Conservation (phyloP, 92 coral and sea anemone species). For the Epizoanthus rinbou region DNA sequence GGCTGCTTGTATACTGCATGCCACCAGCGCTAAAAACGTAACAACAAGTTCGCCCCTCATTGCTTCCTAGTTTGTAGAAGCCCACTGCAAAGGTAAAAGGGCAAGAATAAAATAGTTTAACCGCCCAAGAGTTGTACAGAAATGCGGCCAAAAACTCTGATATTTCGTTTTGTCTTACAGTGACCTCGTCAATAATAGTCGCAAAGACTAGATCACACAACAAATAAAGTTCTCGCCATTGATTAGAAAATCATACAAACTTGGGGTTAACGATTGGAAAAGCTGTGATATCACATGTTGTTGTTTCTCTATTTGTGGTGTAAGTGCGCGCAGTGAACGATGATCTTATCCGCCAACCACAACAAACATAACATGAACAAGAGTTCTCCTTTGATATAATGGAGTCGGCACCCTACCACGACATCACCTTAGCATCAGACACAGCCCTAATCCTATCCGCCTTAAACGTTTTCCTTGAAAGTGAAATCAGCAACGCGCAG, state of each 20-base stretch:
- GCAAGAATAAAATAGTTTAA: too few relatives aligned
- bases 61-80: constrained; percentile 9
- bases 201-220: neutral
- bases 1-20: constrained; percentile 16
- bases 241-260: constrained; percentile 23
- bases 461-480: too few relatives aligned
- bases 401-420: too few relatives aligned
- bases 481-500: too few relatives aligned
- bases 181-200: too few relatives aligned
- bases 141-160: too few relatives aligned
- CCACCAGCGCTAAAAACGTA: constrained; percentile 29
- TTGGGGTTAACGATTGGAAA: neutral
- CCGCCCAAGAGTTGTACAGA: too few relatives aligned
- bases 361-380: neutral
- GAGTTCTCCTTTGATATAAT: too few relatives aligned
- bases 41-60: constrained; percentile 19
- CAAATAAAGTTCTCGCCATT: neutral
- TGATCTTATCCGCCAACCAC: constrained; percentile 11
- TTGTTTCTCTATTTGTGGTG: constrained; percentile 10
- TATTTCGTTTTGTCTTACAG: too few relatives aligned
- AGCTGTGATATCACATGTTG: constrained; percentile 26
- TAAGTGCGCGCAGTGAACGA: constrained; percentile 4
- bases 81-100: neutral
- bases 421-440: too few relatives aligned
- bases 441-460: too few relatives aligned